Conservation (phyloP, 2,113 vertebrate species). For the Cettia cetti region DNA sequence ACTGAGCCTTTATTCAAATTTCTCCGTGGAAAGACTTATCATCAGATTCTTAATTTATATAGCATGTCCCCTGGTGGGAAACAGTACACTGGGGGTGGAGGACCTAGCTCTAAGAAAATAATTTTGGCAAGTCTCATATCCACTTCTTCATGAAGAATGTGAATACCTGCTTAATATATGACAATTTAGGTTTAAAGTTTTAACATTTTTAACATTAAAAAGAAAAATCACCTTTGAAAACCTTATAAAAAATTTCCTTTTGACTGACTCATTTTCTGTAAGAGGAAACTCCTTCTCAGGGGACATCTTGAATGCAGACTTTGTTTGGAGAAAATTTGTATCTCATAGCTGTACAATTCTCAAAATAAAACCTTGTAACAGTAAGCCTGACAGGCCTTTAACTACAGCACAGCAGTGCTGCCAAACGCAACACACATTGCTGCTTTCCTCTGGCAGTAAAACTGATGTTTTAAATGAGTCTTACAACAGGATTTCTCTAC, state of each 20-base stretch:
- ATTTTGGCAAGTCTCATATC: neutral
- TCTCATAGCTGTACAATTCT: neutral
- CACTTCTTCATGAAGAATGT: neutral
- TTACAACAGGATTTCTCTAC: constrained; percentile 38
- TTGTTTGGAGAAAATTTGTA: neutral
- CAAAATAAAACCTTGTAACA: neutral
- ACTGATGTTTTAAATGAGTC: constrained; percentile 54
- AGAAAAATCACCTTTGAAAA: neutral
- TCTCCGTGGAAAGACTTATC: neutral
- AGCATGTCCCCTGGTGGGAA: neutral
- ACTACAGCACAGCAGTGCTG: neutral
- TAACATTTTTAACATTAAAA: neutral
- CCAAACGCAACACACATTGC: neutral
- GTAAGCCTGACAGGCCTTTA: constrained; percentile 5
- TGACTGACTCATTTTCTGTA: neutral
- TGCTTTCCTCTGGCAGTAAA: constrained; percentile 36
- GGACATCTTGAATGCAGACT: neutral
- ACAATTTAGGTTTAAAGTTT: neutral
- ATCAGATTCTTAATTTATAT: neutral
- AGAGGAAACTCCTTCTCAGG: neutral
- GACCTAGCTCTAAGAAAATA: neutral
- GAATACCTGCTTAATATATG: neutral
- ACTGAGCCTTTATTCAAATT: neutral
- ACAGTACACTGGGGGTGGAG: neutral
- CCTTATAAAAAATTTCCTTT: neutral